Conservation (phyloP, 53 echinoderm and acorn worm genomes). For the Zoroaster sp. region DNA sequence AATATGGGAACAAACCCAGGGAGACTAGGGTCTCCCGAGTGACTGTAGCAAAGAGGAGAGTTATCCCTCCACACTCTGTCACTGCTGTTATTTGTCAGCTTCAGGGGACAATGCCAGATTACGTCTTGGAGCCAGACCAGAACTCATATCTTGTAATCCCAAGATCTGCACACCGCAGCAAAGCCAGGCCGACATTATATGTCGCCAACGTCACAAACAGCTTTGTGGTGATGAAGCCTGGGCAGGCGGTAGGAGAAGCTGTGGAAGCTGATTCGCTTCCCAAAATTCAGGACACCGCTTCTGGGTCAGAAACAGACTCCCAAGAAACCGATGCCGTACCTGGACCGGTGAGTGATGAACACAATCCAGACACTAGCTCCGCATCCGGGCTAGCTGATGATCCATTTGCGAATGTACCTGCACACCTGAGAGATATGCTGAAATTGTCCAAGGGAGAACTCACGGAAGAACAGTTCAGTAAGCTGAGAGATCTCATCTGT, state of each 20-base stretch:
- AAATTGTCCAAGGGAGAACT: no score
- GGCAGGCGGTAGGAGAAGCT: constrained; percentile 20
- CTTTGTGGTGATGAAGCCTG: constrained; percentile 21
- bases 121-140: no score
- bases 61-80: constrained; percentile 9
- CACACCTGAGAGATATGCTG: no score
- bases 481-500: neutral
- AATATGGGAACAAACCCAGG: neutral
- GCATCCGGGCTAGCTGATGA: no score
- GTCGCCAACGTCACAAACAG: constrained; percentile 5
- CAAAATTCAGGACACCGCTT: neutral
- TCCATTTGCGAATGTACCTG: no score
- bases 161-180: constrained; percentile 2
- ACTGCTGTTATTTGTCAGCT: neutral
- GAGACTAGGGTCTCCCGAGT: neutral
- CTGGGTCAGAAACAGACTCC: neutral
- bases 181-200: neutral
- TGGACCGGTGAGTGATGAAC: neutral
- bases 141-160: constrained; percentile 3
- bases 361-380: neutral
- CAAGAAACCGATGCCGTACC: neutral
- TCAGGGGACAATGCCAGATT: no score
- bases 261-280: neutral
- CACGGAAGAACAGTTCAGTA: neutral
- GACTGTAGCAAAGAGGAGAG: constrained; percentile 17